Evolutionary conservation across 2,888 invertebrate species (phyloP).

Genomic region (Galerucella nymphaeae): DNA sequence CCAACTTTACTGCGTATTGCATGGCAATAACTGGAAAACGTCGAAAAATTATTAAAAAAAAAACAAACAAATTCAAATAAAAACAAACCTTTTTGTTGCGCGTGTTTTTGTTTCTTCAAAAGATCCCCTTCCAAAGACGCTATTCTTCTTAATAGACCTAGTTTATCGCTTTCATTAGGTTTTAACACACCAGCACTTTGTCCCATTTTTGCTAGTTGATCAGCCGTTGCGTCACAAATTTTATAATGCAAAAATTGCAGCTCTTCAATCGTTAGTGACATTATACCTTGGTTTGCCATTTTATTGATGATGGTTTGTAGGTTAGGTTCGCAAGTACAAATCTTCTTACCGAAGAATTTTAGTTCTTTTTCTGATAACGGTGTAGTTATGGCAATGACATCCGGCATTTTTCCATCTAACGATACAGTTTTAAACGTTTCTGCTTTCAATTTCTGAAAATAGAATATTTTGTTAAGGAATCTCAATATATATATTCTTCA

Average conservation of each 20-base stretch:
- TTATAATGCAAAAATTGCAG: slow-evolving; percentile 68
- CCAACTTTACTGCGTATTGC: slow-evolving; percentile 48
- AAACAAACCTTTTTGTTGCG: slow-evolving; percentile 67
- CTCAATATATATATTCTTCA: no score
- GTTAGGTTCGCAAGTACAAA: slow-evolving; percentile 38
- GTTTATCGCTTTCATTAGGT: slow-evolving; percentile 62
- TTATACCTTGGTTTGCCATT: slow-evolving; percentile 54
- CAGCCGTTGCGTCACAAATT: slow-evolving; percentile 68
- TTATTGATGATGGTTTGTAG: slow-evolving; percentile 50
- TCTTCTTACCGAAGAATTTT: slow-evolving; percentile 44
- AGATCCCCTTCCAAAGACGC: slow-evolving; percentile 66
- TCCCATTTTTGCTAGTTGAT: slow-evolving; percentile 54
- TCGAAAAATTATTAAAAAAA: slow-evolving; percentile 7
- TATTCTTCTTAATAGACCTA: slow-evolving; percentile 65
- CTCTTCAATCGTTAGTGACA: slow-evolving; percentile 68
- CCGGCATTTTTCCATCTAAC: slow-evolving; percentile 42
- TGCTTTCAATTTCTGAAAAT: slow-evolving; percentile 42
- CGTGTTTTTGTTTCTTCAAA: slow-evolving; percentile 65
- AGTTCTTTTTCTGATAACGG: slow-evolving; percentile 48
- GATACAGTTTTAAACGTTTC: slow-evolving; percentile 47
- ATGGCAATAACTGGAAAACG: slow-evolving; percentile 45
- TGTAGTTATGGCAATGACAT: slow-evolving; percentile 47
- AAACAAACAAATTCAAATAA: not conserved
- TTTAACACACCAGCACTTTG: slow-evolving; percentile 53
- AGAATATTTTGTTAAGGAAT: no score